Evolutionary conservation across 30 jellyfish, hydroid and myxozoan species (phyloP), one percentile per base, ranked within the genome.

Genomic region (Rhopilema esculentum): DNA sequence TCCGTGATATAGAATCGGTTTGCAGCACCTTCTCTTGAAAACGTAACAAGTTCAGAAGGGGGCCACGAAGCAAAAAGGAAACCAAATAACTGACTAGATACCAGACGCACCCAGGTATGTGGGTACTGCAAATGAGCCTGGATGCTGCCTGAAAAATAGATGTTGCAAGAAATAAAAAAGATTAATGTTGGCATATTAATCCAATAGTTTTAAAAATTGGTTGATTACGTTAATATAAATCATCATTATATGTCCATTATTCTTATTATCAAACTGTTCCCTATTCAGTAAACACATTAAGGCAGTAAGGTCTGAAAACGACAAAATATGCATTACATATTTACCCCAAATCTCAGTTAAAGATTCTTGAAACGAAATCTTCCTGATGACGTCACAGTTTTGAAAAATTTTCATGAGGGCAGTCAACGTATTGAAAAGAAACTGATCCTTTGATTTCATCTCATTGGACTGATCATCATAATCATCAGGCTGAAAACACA

Each of bases 41-140:
- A 50, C 53, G 18, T 19, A 22, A 87, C 83, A 19, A 94, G 61
- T 49, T 94, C 95, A 8, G 48, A 80, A 22, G 97, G 93, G 4
- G 88, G 48, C 89, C 89, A 71, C 0, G 97, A 69, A 30, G 97
- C 91, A 23, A 94, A 89, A 1, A 84, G 82, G 22, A 63, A 83
- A 63, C 92, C 91, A 77, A 89, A 80, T 25, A 94, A 64, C 66
- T 94, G 99, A 57, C 97, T 84, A 2, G 97, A 66, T 9, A 92
- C 92, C 31, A 94, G 88, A 22, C 99, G 95, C 21, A 94, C 85
- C 99, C 99, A 94, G 23, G 90, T 79, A 75, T 94, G 99, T 20
- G 96, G 87, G 74, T 94, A 97, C n/a, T 84, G 92, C 16, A 94
- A 91, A 66, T 74, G 87, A 20, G 69, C 93, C 32, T 79, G 69